Base-by-base conservation (phyloP, 35 echinoderm and acorn worm genomes). In the Apostichopus parvimensis region DNA sequence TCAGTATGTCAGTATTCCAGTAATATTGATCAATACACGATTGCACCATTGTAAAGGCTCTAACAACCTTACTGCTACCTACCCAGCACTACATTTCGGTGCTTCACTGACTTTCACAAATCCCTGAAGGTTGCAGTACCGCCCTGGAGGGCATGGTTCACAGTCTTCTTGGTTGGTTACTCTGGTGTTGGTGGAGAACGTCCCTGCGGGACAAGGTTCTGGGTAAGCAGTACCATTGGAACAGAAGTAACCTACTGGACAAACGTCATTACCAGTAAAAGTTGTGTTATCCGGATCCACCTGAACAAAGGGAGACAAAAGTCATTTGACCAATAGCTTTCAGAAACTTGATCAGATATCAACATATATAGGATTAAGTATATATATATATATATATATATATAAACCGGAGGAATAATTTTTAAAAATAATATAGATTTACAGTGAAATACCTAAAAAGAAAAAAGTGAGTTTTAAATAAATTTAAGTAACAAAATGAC, bases 211-310 rank as follows among this genome's bases (percentile, higher is more conserved):
- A 73, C 97, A 98, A 7, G 97, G 97, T 55, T 98, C 97, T 8
- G 97, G 97, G 77, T 98, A 98, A 23, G 82, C 95, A 0, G 97
- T 98, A n/a, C 97, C 97, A 70, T 98, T 98, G 92, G 88, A 78
- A 71, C 97, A 98, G 92, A 92, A 98, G 89, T 96, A 98, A 8
- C 97, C 97, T 25, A 82, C 93, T 10, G 97, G 97, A 76, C 97
- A 98, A 52, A 96, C 93, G 66, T 98, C 93, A 79, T 98, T 98
- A 12, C 97, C 97, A 20, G 97, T 98, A 91, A 98, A 98, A 6
- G 85, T 66, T 10, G 87, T 70, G 64, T 98, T 95, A 45, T 93
- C 91, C 8, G 90, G 20, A 87, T 95, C 94, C 53, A 96, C 95
- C 95, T 96, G 79, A 6, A 87, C 14, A 24, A 34, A 52, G 25